These are phyloP conservation scores for Syngnathus acus DNA, from an alignment of 2,797 vertebrate species.

Conservation along the genomic window DNA sequence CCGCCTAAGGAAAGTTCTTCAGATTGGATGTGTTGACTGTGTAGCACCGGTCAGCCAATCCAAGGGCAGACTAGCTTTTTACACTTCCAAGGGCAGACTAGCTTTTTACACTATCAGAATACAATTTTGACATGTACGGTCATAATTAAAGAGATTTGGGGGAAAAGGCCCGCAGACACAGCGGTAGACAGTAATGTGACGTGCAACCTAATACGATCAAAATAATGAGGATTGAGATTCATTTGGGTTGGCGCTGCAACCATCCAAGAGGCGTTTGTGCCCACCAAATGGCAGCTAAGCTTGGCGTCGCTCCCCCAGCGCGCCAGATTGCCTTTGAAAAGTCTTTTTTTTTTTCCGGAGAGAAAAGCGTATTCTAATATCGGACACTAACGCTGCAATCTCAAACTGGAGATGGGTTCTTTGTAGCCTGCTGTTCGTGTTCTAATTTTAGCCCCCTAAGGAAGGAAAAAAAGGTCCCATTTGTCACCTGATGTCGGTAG, in stretches of 20 bases:
- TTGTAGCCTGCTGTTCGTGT: slow-evolving; percentile 18
- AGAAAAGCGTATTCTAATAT: slow-evolving; percentile 36
- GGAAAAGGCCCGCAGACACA: slow-evolving; percentile 26
- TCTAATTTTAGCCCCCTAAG: slow-evolving; percentile 12
- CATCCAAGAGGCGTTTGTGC: slow-evolving; percentile 61
- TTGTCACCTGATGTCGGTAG: slow-evolving; percentile 14
- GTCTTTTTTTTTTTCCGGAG: slow-evolving; percentile 14
- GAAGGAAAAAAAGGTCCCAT: slow-evolving; percentile 11
- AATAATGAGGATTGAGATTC: slow-evolving; percentile 55
- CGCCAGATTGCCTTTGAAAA: slow-evolving; percentile 36
- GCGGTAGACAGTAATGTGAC: slow-evolving; percentile 39
- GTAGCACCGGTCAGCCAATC: background rate
- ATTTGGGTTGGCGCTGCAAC: slow-evolving; percentile 59
- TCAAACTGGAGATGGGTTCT: slow-evolving; percentile 12
- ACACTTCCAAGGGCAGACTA: background rate
- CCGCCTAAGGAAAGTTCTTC: background rate
- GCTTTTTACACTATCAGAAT: slow-evolving; percentile 6
- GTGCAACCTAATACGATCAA: slow-evolving; percentile 50
- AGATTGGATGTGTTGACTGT: background rate
- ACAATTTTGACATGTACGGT: slow-evolving; percentile 18
- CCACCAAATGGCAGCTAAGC: slow-evolving; percentile 50
- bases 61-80: background rate
- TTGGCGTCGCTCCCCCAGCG: background rate
- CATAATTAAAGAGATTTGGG: slow-evolving; percentile 31
- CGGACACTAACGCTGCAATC: slow-evolving; percentile 22